These are phyloP conservation scores for Aeoliscus strigatus DNA, from an alignment of 2,797 vertebrate genomes.

Conservation along the genomic window DNA sequence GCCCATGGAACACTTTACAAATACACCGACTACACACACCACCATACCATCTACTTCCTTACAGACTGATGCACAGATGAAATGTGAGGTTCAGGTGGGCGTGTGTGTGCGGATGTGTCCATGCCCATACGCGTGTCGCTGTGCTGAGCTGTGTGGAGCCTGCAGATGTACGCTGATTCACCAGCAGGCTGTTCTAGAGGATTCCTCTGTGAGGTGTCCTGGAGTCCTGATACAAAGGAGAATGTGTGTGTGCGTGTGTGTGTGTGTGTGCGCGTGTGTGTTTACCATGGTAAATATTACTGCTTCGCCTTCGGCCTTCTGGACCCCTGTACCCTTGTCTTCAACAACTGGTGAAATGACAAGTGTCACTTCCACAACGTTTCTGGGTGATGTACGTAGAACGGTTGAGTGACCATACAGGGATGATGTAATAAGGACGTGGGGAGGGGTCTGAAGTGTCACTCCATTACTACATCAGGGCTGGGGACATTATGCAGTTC, in stretches of 20 bases:
- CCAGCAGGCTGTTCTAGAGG: slow-evolving; percentile 42
- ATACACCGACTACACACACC: slow-evolving; percentile 18
- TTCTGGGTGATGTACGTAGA: slow-evolving; percentile 23
- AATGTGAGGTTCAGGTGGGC: slow-evolving; percentile 24
- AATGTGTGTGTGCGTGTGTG: not conserved
- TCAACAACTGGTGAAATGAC: slow-evolving; percentile 27
- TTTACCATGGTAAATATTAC: slow-evolving; percentile 3
- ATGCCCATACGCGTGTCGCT: slow-evolving; percentile 36
- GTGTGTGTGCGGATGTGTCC: slow-evolving; percentile 17
- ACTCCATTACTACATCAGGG: slow-evolving; percentile 32
- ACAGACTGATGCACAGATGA: slow-evolving; percentile 28
- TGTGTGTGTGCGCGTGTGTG: too few relatives aligned
- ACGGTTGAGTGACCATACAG: slow-evolving; percentile 25
- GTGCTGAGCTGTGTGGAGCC: slow-evolving; percentile 36
- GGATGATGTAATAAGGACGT: slow-evolving; percentile 38
- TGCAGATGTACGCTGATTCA: slow-evolving; percentile 60
- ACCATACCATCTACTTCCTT: slow-evolving; percentile 25
- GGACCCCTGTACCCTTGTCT: slow-evolving; percentile 11
- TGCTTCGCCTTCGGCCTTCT: slow-evolving; percentile 10
- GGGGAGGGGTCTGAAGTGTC: slow-evolving; percentile 27
- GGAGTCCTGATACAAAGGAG: slow-evolving; percentile 21
- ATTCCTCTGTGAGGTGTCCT: slow-evolving; percentile 45
- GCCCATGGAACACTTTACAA: slow-evolving; percentile 31
- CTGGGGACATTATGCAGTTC: slow-evolving; percentile 42
- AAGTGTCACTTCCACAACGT: slow-evolving; percentile 26